Conservation (phyloP, 2,797 vertebrate genomes). For the Arrhamphus sclerolepis region DNA sequence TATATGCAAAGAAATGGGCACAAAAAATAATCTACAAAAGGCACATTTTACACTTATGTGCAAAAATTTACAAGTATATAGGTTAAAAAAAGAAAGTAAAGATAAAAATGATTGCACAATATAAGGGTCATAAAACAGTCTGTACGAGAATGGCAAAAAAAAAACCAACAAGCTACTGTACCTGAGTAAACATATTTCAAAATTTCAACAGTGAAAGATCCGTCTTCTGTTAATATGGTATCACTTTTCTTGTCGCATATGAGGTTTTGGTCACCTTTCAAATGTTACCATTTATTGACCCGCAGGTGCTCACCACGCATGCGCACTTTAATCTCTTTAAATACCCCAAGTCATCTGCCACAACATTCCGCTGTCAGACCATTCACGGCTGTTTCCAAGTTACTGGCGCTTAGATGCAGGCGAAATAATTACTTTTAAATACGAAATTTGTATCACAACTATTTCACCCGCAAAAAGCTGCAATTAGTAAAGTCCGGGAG, state of each 20-base stretch:
- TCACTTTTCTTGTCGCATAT: slow-evolving; percentile 75
- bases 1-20: too few species aligned
- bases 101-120: too few species aligned
- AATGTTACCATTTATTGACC: slow-evolving; percentile 63
- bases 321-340: slow-evolving; percentile 81
- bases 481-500: slow-evolving; percentile 62
- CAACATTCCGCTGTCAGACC: slow-evolving; percentile 80
- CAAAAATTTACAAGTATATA: too few species aligned
- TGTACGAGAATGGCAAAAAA: too few species aligned
- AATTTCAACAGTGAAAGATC: too few species aligned
- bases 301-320: slow-evolving; percentile 72
- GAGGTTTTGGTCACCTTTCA: slow-evolving; percentile 72
- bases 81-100: too few species aligned
- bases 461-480: slow-evolving; percentile 31
- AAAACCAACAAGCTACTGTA: too few species aligned
- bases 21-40: too few species aligned
- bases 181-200: neutral
- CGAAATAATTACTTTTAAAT: slow-evolving; percentile 54
- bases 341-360: slow-evolving; percentile 84
- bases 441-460: slow-evolving; percentile 36
- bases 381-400: slow-evolving; percentile 47
- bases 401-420: slow-evolving; percentile 37
- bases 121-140: too few species aligned
- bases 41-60: too few species aligned
- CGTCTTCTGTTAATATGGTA: neutral